Evolutionary conservation across 2,797 vertebrate species (phyloP).

Genomic region (Crypturellus tataupa): DNA sequence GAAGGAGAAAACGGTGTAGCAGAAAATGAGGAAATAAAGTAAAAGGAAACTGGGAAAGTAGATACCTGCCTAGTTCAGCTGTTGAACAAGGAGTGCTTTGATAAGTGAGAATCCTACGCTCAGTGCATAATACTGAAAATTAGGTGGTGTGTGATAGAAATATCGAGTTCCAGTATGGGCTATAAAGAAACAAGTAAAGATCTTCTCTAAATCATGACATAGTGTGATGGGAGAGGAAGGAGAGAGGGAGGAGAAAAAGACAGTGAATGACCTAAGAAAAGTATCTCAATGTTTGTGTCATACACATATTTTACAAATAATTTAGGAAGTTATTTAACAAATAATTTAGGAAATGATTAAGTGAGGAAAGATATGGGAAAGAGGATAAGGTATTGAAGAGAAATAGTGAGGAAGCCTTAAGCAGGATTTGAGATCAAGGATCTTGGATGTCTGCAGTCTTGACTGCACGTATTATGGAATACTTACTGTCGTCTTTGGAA

Average conservation of each 20-base stretch:
- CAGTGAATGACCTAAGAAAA: accelerated
- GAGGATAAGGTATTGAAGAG: neutral
- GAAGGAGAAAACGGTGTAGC: neutral
- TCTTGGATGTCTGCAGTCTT: neutral
- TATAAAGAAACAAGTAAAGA: neutral
- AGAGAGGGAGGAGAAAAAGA: neutral
- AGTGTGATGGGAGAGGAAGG: neutral
- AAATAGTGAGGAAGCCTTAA: neutral
- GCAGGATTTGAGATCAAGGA: neutral
- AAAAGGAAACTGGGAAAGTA: neutral
- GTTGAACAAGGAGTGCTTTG: neutral
- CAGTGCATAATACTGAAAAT: neutral
- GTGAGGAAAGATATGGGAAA: neutral
- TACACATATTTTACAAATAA: neutral
- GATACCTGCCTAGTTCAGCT: neutral
- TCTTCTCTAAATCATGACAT: neutral
- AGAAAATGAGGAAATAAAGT: neutral
- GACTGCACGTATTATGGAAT: neutral
- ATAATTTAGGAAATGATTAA: neutral
- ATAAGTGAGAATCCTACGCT: accelerated
- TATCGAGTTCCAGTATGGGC: neutral
- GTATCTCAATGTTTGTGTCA: neutral
- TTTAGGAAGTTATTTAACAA: neutral
- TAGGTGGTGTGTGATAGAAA: neutral
- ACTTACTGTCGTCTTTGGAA: neutral